Conservation (phyloP, 2,113 vertebrate species). For the Caranx melampygus region DNA sequence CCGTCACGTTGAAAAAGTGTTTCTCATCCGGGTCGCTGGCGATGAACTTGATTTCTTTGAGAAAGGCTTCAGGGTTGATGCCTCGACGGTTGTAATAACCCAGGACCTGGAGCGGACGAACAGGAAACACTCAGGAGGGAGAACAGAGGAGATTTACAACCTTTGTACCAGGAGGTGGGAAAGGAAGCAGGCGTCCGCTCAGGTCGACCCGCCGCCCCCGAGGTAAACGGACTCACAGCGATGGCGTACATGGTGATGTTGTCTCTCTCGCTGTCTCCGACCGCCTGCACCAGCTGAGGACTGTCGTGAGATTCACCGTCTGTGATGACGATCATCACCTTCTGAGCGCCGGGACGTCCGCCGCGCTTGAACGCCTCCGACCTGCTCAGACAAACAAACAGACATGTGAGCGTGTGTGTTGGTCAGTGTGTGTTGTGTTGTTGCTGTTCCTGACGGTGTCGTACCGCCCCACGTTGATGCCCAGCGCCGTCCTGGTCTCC, state of each 20-base stretch:
- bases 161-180: too few relatives aligned
- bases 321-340: constrained; percentile 98
- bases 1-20: constrained; percentile 95
- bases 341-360: constrained; percentile 91
- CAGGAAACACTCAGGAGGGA: background rate
- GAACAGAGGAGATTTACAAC: background rate
- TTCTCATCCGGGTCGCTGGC: constrained; percentile 96
- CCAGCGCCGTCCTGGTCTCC: constrained; percentile 93
- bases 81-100: constrained; percentile 96
- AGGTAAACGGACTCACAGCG: constrained; percentile 86
- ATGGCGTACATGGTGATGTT: constrained; percentile 96
- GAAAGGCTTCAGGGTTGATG: constrained; percentile 93
- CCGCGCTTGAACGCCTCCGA: constrained; percentile 91
- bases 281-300: constrained; percentile 89
- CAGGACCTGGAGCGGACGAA: constrained; percentile 85
- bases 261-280: constrained; percentile 90
- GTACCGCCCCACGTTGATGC: constrained; percentile 93
- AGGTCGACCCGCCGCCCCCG: too few relatives aligned
- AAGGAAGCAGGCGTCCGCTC: too few relatives aligned
- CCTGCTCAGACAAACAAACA: constrained; percentile 14
- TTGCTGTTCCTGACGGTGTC: background rate
- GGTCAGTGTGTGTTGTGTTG: background rate
- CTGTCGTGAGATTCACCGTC: constrained; percentile 98
- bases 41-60: constrained; percentile 95
- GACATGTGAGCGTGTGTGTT: too few relatives aligned